Evolutionary conservation across 2,888 invertebrate genomes (phyloP).

Genomic region (Dasysyrphus tricinctus): DNA sequence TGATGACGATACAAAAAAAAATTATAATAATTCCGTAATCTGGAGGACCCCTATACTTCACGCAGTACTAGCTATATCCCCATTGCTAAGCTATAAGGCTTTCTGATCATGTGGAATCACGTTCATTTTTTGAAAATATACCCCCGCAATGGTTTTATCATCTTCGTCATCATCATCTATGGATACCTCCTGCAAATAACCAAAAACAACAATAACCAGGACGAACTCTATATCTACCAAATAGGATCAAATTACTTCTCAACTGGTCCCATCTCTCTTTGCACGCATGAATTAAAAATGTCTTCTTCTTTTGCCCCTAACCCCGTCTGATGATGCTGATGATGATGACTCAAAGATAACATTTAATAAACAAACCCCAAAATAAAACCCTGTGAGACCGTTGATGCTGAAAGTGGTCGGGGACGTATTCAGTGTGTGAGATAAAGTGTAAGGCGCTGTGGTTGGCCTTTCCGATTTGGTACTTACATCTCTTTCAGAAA

Average conservation of each 20-base stretch:
- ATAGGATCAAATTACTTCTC: conserved; percentile 63
- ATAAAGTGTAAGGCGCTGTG: background rate
- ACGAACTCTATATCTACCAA: conserved; percentile 57
- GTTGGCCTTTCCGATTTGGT: too few relatives aligned
- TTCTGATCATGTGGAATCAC: conserved; percentile 55
- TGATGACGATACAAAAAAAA: conserved; percentile 17
- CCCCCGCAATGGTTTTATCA: conserved; percentile 59
- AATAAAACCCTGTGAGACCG: conserved; percentile 37
- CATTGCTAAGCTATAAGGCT: background rate
- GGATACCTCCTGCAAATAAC: conserved; percentile 63
- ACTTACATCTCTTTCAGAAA: too few relatives aligned
- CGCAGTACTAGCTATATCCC: background rate
- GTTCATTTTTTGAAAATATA: conserved; percentile 13
- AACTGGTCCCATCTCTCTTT: conserved; percentile 52
- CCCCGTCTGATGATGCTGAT: conserved; percentile 32
- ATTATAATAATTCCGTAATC: conserved; percentile 41
- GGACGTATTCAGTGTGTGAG: background rate
- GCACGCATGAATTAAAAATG: conserved; percentile 53
- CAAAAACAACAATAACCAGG: conserved; percentile 47
- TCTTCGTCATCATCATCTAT: conserved; percentile 14
- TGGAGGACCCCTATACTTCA: conserved; percentile 31
- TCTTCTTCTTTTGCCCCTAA: background rate
- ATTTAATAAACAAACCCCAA: conserved; percentile 55
- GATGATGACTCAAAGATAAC: conserved; percentile 58
- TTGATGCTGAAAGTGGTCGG: conserved; percentile 22